These are phyloP conservation scores for Prinia subflava DNA, from an alignment of 2,113 vertebrate species.

Conservation along the genomic window DNA sequence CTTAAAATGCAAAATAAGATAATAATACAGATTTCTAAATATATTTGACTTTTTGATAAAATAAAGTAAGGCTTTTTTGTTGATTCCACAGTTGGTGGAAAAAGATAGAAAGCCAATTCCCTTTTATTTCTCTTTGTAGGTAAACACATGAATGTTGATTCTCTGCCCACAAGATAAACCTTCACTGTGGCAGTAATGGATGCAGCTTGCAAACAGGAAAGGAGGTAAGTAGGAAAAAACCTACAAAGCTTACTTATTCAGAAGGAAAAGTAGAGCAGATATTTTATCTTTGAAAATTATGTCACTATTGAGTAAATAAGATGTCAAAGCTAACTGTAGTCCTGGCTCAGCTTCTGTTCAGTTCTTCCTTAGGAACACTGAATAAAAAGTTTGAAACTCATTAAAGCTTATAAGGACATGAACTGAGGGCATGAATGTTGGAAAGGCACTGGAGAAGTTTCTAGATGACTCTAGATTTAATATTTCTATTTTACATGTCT, in stretches of 20 bases:
- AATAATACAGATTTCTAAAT: not conserved
- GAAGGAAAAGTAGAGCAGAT: not conserved
- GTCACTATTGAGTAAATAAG: not conserved
- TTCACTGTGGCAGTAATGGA: not conserved
- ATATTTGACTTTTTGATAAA: not conserved
- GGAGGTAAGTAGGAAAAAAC: not conserved
- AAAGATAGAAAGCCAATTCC: not conserved
- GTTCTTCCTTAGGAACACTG: not conserved
- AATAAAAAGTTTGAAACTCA: not conserved
- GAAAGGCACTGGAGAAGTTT: not conserved
- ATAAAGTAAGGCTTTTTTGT: not conserved
- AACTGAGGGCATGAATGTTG: not conserved
- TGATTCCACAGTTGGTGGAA: not conserved
- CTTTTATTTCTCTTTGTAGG: not conserved
- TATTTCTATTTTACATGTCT: not conserved
- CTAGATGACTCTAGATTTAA: not conserved
- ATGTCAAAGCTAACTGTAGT: not conserved
- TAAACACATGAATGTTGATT: not conserved
- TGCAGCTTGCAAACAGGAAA: not conserved
- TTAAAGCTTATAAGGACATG: not conserved
- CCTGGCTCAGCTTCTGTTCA: not conserved
- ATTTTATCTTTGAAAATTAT: not conserved
- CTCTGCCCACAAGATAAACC: not conserved
- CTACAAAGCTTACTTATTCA: not conserved
- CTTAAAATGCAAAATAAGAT: not conserved